These are phyloP conservation scores for Unio pictorum DNA, from an alignment of 2,888 invertebrate genomes.

Conservation along the genomic window DNA sequence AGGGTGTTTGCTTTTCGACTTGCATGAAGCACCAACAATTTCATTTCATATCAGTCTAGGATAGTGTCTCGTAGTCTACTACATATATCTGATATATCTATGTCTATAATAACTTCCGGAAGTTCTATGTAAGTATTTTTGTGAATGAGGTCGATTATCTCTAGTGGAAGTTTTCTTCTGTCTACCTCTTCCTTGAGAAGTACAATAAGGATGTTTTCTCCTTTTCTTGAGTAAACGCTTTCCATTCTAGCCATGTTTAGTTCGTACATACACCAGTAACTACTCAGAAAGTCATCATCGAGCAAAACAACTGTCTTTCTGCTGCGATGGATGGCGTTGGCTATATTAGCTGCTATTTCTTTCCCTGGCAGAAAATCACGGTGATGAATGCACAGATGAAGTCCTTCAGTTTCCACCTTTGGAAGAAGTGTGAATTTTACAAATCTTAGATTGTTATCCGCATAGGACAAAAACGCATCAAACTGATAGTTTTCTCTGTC, in stretches of 20 bases:
- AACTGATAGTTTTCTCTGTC: slow-evolving; percentile 8
- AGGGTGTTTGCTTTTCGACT: too few species aligned
- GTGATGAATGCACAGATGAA: slow-evolving; percentile 39
- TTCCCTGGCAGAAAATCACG: slow-evolving; percentile 42
- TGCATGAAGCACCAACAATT: too few species aligned
- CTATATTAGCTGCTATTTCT: slow-evolving; percentile 38
- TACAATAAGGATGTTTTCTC: slow-evolving; percentile 9
- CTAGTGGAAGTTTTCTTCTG: slow-evolving; percentile 5
- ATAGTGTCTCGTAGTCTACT: too few species aligned
- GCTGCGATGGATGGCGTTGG: slow-evolving; percentile 38
- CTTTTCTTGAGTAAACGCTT: slow-evolving; percentile 21
- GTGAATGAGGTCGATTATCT: slow-evolving; percentile 14
- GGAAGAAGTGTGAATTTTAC: slow-evolving; percentile 9
- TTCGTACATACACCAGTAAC: slow-evolving; percentile 49
- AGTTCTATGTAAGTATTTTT: background rate
- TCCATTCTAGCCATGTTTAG: slow-evolving; percentile 45
- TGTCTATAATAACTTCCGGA: background rate
- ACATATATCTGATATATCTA: too few species aligned
- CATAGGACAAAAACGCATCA: slow-evolving; percentile 26
- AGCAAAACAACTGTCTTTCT: slow-evolving; percentile 41
- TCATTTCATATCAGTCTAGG: too few species aligned
- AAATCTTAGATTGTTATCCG: slow-evolving; percentile 17
- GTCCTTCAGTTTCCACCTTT: slow-evolving; percentile 10
- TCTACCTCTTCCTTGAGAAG: slow-evolving; percentile 11
- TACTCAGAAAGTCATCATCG: slow-evolving; percentile 29